phyloP scores from a whole-genome alignment of 1,140 invertebrate genomes.

The Diabrotica virgifera region DNA sequence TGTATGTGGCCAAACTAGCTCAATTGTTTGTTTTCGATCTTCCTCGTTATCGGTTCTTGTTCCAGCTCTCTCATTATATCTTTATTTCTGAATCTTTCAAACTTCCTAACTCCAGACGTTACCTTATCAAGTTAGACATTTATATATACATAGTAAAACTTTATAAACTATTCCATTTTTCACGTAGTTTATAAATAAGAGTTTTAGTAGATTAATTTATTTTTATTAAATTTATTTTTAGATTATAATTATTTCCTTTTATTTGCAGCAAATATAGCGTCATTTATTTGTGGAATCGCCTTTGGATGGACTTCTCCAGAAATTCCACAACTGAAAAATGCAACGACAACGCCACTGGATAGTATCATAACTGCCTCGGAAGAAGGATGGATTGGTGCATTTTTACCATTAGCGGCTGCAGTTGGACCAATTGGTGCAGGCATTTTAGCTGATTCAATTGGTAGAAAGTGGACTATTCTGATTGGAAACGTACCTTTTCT shows the following conservation, averaged over 20 bases:
- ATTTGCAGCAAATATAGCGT: conserved; percentile 64
- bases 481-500: conserved; percentile 55
- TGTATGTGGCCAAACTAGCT: too few species aligned
- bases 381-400: conserved; percentile 75
- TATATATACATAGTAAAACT: too few species aligned
- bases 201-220: too few species aligned
- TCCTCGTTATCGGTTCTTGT: too few species aligned
- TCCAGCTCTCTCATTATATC: too few species aligned
- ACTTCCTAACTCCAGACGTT: too few species aligned
- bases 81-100: too few species aligned
- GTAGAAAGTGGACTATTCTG: conserved; percentile 48
- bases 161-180: too few species aligned
- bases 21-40: too few species aligned
- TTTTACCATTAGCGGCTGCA: conserved; percentile 76
- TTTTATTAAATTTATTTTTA: too few species aligned
- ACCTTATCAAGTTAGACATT: too few species aligned
- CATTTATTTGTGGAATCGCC: conserved; percentile 62
- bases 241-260: conserved; percentile 27
- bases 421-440: conserved; percentile 49
- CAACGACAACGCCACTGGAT: conserved; percentile 32
- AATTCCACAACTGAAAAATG: conserved; percentile 52
- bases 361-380: conserved; percentile 51
- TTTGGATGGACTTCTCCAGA: conserved; percentile 75
- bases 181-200: too few species aligned
- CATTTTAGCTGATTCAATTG: conserved; percentile 44